Conservation (phyloP, 2,888 invertebrate species). For the Mimachlamys varia region DNA sequence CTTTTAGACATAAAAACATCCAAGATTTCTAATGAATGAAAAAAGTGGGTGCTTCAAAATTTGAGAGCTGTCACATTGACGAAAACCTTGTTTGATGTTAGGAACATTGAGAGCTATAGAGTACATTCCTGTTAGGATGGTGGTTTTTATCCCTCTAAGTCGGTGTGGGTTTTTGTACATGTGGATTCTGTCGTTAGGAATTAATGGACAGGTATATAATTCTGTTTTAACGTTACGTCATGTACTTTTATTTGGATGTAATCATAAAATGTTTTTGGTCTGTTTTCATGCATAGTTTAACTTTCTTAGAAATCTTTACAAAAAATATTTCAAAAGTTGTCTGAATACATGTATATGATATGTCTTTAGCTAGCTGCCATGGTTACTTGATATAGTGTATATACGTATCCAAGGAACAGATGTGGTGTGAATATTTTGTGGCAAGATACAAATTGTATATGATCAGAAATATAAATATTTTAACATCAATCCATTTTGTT, state of each 20-base stretch:
- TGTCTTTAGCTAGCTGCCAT: too few relatives aligned
- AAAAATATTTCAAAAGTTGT: too few relatives aligned
- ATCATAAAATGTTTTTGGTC: too few relatives aligned
- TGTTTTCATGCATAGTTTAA: too few relatives aligned
- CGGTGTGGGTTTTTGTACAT: background rate
- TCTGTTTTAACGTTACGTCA: background rate
- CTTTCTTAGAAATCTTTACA: too few relatives aligned
- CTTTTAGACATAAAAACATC: background rate
- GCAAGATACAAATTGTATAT: too few relatives aligned
- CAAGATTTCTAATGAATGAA: background rate
- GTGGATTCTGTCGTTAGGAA: background rate
- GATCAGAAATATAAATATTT: too few relatives aligned
- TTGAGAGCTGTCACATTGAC: background rate
- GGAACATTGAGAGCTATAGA: background rate
- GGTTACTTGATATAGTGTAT: too few relatives aligned
- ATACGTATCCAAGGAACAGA: too few relatives aligned
- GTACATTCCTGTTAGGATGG: background rate
- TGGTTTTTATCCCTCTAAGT: background rate
- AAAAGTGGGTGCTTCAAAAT: background rate
- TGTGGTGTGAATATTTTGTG: too few relatives aligned
- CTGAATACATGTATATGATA: too few relatives aligned
- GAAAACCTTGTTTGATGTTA: background rate
- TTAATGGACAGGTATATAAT: background rate
- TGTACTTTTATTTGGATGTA: background rate
- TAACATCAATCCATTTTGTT: too few relatives aligned